Percentiles rank a stretch among this genome's conserved stretches.
These are phyloP conservation scores for Drosophila oshimai DNA, from an alignment of 1,140 invertebrate genomes.

Conservation along the genomic window DNA sequence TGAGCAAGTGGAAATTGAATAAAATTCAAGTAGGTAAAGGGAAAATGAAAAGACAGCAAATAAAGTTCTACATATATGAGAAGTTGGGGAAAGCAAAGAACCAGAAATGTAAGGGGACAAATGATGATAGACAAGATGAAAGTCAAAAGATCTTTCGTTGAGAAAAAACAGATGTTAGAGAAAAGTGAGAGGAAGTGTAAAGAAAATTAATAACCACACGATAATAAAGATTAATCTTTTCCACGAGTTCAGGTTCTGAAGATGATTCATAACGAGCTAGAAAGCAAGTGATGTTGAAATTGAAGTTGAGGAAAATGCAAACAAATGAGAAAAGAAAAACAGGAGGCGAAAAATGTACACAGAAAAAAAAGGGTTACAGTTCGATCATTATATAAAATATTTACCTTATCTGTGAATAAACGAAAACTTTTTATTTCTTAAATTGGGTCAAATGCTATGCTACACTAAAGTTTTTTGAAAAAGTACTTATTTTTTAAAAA, in stretches of 20 bases:
- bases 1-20: conserved; percentile 33
- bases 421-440: no score
- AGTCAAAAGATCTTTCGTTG: neutral
- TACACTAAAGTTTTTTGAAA: no score
- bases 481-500: neutral
- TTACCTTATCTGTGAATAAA: no score
- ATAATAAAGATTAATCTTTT: conserved; percentile 33
- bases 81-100: conserved; percentile 9
- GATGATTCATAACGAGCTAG: conserved; percentile 8
- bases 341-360: neutral
- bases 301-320: conserved; percentile 3
- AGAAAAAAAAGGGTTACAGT: neutral
- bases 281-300: conserved; percentile 15
- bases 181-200: conserved; percentile 33
- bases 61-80: conserved; percentile 12
- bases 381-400: no score
- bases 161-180: neutral
- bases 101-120: no score
- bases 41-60: neutral
- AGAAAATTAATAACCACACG: conserved; percentile 34
- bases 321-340: neutral
- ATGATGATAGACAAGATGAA: neutral
- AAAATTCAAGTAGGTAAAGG: conserved; percentile 30
- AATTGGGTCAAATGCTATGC: no score
- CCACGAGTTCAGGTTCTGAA: conserved; percentile 11